Conservation (phyloP, 2,888 invertebrate species). For the Rhagium mordax region DNA sequence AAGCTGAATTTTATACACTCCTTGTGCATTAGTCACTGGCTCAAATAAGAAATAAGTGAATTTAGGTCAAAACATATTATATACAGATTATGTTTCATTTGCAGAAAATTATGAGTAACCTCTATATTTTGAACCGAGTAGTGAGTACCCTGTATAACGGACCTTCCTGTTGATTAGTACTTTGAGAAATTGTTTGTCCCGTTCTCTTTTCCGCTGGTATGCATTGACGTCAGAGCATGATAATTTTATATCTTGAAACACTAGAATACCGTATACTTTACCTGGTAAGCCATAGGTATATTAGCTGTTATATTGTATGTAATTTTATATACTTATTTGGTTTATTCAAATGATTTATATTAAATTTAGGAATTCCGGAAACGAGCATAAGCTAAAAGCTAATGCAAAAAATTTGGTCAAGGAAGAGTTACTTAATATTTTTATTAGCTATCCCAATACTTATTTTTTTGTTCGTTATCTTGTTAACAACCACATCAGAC, state of each 20-base stretch:
- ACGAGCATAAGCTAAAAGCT: neutral
- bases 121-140: neutral
- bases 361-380: neutral
- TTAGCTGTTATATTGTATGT: neutral
- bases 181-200: slow-evolving; percentile 23
- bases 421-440: neutral
- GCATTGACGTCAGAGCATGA: slow-evolving; percentile 30
- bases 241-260: slow-evolving; percentile 16
- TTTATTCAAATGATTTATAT: neutral
- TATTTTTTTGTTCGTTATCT: neutral
- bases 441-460: no score
- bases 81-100: no score
- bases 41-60: neutral
- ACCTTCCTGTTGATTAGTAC: slow-evolving; percentile 13
- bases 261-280: neutral
- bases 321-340: neutral
- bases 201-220: slow-evolving; percentile 31
- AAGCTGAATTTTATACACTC: no score
- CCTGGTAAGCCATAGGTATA: neutral
- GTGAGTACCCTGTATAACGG: slow-evolving; percentile 3
- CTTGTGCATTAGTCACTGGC: no score
- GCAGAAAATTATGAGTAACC: neutral
- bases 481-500: neutral
- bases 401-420: neutral
- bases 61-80: no score